Evolutionary conservation across 2,797 vertebrate species (phyloP).

Genomic region (Channallabes apus): DNA sequence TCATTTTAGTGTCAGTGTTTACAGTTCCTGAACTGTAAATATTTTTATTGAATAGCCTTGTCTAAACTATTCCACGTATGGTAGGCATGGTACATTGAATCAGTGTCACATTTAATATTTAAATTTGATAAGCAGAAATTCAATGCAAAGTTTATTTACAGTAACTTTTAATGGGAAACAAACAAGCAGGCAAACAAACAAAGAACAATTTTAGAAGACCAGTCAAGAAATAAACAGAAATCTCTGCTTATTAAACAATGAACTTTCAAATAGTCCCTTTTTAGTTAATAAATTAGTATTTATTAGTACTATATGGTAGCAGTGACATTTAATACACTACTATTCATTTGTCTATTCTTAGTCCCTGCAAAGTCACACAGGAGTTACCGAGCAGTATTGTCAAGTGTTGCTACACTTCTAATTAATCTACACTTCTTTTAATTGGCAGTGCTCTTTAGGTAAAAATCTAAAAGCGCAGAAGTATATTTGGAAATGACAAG

Average conservation of each 20-base stretch:
- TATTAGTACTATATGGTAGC: background rate
- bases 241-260: background rate
- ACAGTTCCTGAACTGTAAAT: background rate
- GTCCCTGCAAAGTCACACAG: background rate
- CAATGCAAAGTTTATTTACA: background rate
- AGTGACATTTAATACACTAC: background rate
- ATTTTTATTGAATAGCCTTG: background rate
- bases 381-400: background rate
- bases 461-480: background rate
- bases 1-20: background rate
- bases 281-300: background rate
- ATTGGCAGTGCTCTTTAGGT: background rate
- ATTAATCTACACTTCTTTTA: background rate
- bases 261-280: background rate
- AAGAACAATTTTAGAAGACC: background rate
- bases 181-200: no score
- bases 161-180: background rate
- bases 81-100: background rate
- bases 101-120: background rate
- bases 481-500: background rate
- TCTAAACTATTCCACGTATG: background rate
- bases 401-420: background rate
- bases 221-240: background rate
- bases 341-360: background rate
- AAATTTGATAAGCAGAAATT: background rate